phyloP scores from a whole-genome alignment of 2,113 vertebrate species.

The Hassar affinis region DNA sequence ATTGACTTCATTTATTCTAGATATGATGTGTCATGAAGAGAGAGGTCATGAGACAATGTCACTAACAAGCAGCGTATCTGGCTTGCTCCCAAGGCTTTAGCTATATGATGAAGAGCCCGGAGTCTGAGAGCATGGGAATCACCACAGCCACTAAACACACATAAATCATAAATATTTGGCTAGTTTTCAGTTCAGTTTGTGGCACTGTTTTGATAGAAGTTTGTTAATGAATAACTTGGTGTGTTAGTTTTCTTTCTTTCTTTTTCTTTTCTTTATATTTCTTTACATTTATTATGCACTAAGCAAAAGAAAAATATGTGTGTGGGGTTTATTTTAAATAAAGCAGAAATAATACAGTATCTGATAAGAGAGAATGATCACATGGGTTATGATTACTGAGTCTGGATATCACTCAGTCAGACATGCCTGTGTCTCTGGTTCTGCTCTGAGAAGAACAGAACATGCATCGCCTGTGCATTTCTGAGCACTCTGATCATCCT shows the following conservation, averaged over 20 bases:
- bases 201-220: background rate
- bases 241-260: background rate
- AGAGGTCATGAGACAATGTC: slow-evolving; percentile 52
- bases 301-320: background rate
- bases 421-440: slow-evolving; percentile 29
- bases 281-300: background rate
- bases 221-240: background rate
- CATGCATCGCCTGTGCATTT: slow-evolving; percentile 46
- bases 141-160: slow-evolving; percentile 4
- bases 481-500: slow-evolving; percentile 57
- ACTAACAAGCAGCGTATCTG: slow-evolving; percentile 51
- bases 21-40: slow-evolving; percentile 47
- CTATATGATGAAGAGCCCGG: slow-evolving; percentile 56
- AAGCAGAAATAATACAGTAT: background rate
- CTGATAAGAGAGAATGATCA: slow-evolving; percentile 27
- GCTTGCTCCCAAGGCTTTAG: slow-evolving; percentile 35
- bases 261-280: background rate
- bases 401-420: slow-evolving; percentile 12
- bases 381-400: slow-evolving; percentile 13
- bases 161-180: slow-evolving; percentile 16
- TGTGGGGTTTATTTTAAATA: background rate
- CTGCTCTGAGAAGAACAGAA: slow-evolving; percentile 7
- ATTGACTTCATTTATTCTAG: slow-evolving; percentile 50
- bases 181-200: background rate
- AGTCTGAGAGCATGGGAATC: slow-evolving; percentile 34